Conservation (phyloP, 2,113 vertebrate species). For the Misgurnus anguillicaudatus region DNA sequence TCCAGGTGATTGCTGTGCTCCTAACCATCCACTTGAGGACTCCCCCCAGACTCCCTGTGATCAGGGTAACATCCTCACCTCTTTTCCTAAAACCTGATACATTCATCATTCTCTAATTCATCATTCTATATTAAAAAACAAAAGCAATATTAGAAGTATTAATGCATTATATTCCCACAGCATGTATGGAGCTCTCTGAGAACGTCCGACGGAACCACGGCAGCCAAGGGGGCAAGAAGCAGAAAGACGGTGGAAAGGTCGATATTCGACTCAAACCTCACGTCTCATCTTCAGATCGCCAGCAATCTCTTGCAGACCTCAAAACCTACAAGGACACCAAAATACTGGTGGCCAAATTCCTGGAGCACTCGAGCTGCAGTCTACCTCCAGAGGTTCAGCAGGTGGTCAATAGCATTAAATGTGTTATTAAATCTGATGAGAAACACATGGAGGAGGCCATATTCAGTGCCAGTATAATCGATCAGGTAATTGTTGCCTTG, state of each 20-base stretch:
- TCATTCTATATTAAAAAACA: neutral
- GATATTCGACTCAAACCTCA: conserved; percentile 76
- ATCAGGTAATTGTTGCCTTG: conserved; percentile 77
- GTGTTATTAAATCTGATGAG: conserved; percentile 87
- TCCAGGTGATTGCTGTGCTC: conserved; percentile 68
- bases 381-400: conserved; percentile 89
- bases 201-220: conserved; percentile 56
- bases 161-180: neutral
- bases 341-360: conserved; percentile 92
- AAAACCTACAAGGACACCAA: conserved; percentile 91
- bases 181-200: conserved; percentile 32
- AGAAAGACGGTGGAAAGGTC: conserved; percentile 71
- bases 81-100: neutral
- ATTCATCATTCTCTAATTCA: no score
- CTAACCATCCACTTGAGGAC: conserved; percentile 63
- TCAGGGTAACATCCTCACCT: conserved; percentile 63
- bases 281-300: conserved; percentile 76
- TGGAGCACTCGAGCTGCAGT: conserved; percentile 89
- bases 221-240: conserved; percentile 65
- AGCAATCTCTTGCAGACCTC: conserved; percentile 85
- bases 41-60: conserved; percentile 68
- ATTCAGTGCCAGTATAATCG: conserved; percentile 85
- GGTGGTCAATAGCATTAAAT: conserved; percentile 86
- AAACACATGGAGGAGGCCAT: conserved; percentile 90
- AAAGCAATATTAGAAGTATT: neutral